Evolutionary conservation across 2,888 invertebrate genomes (phyloP), one percentile per base, ranked within the genome.

Genomic region (Gisinianus flammeolus): DNA sequence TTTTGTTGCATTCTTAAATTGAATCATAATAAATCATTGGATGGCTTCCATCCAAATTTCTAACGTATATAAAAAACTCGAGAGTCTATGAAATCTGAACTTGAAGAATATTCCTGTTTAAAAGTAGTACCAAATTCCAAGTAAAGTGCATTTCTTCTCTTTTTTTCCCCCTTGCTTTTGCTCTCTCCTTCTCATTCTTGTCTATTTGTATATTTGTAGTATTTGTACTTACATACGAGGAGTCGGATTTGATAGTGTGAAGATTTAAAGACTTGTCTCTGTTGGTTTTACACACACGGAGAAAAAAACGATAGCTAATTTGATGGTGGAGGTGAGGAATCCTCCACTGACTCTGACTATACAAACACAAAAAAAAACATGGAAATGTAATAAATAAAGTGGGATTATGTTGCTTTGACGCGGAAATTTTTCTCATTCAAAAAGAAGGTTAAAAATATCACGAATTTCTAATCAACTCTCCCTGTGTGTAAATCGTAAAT

Each of bases 371-470:
- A 44, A 16, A 44, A 44, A 44, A 44, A 44, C 12, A 44, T 44
- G 12, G 44, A 76, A 66, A 22, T 67, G 76, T 22, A 76, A 76
- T 76, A 76, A 76, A 76, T 76, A 68, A 68, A 67, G 24, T 24
- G 28, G 76, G 76, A 76, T 76, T 67, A 76, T 58, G 22, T 31
- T 58, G 58, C 31, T 35, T 22, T 70, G 70, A 70, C 70, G 52
- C 70, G 24, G 31, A 54, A 24, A 19, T 70, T 70, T 70, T 70
- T 52, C 70, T 52, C 52, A 70, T 44, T 70, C 70, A 70, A 70
- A 70, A 70, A 52, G 24, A n/a, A 67, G 67, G 44, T 76, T 76
- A 67, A 76, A 76, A 76, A 76, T 76, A 76, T 76, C 76, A 68
- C 44, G 68, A 76, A 52, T 76, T 31, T 76, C 68, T 76, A 76